Base-by-base conservation (phyloP, 2,113 vertebrate genomes). In the Hypocryptadius cinnamomeus region DNA sequence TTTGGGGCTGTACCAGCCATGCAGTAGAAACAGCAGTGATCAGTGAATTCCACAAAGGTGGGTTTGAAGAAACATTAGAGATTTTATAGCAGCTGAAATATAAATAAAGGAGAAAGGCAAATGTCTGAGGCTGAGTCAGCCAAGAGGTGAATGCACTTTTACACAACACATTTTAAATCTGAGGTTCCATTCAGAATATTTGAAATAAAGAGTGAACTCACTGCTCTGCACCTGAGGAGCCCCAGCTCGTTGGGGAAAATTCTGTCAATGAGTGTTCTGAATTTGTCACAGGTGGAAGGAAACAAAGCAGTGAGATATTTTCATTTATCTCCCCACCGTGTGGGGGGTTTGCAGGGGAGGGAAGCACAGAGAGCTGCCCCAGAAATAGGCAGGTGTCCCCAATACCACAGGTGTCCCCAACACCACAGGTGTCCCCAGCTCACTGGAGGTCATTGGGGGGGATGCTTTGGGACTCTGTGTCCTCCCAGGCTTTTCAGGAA, bases 51-150 rank as follows among this genome's bases (percentile, higher is more conserved):
- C 10, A 3, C 37, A 64, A 72, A 92, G 53, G 70, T 81, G n/a
- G 50, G 57, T 70, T 71, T 73, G 73, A 42, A 7, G 3, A 71
- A 93, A 69, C 5, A 3, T 70, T 31, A 50, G 66, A 50, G 74
- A 61, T 85, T 92, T 95, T 89, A 44, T 35, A 87, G 92, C 31
- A 82, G 85, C 79, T 89, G 79, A 89, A 95, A 87, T 72, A n/a
- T 56, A 94, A 89, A 91, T 82, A 94, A 87, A 95, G 74, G 70
- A 91, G 85, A 89, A 87, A 92, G 79, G 70, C 84, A 87, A 95
- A 95, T 85, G 71, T 79, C 92, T 91, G 85, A 87, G 63, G 78
- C 93, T 95, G 93, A 96, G 90, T 95, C 94, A 96, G 92, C 93
- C 91, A 85, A 89, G 87, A 85, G 87, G 85, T 85, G 90, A 90